Base-by-base conservation (phyloP, 2,888 invertebrate species). In the Dioctria rufipes region DNA sequence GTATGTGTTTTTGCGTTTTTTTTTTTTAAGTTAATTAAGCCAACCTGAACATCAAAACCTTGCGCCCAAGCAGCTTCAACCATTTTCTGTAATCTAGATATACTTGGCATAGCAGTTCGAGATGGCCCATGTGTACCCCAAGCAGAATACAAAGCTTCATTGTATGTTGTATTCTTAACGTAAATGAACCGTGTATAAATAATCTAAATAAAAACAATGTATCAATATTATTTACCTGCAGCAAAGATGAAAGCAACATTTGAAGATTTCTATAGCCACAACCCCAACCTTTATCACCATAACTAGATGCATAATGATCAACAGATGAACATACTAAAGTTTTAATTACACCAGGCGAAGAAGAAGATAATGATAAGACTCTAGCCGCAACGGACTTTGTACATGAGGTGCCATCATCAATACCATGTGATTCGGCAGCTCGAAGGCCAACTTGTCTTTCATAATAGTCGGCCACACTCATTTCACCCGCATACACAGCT, bases 231-330 rank as follows among this genome's bases (percentile, higher is more conserved):
- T n/a, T 58, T 82, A 85, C 85, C 78, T 91, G 90, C 83, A 94
- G 90, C 71, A 97, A 90, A 3, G 95, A 94, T 0, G 96, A 96
- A n/a, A 97, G 91, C 85, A 97, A 90, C 96, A 97, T 97, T 88
- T 97, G 97, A 89, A 95, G 93, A 89, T 97, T 96, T 85, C 97
- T 90, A 87, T 96, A 97, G 0, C 97, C 97, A 86, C 97, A 97
- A 3, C 97, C 97, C 96, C 96, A 97, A 6, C 97, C 97, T 85
- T 94, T 92, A 89, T 97, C 97, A 0, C 96, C 96, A 86, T 95
- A 96, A 0, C 95, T 95, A 61, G 95, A 95, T 2, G 95, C 95
- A 87, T 95, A 96, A 89, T 96, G 96, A 88, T 96, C 96, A 61
- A 95, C 94, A 0, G 93, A 93, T 40, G 94, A 94, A 88, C 96